Base-by-base conservation (phyloP, 2,113 vertebrate species). In the Catharus minimus region DNA sequence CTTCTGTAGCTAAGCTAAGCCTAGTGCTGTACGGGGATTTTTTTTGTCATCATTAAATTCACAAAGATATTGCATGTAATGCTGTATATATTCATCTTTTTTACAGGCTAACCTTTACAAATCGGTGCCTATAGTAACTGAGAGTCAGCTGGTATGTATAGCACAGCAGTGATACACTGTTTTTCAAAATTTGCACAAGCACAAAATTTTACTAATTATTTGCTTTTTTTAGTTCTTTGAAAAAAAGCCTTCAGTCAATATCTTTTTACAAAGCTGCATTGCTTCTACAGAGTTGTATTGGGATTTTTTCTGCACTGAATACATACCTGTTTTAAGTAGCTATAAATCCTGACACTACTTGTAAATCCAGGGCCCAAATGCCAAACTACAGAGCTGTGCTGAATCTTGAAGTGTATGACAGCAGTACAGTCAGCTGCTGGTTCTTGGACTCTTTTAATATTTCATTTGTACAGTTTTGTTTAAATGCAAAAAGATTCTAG, bases 61-160 rank as follows among this genome's bases (percentile, higher is more conserved):
- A 50, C 43, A 53, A 30, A 38, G 17, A 69, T 50, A 27, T 33
- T 80, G 36, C 46, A 73, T 53, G 36, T 94, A 94, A 93, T 71
- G 56, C 11, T 27, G 3, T 55, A 5, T n/a, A 22, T 85, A 13
- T 87, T 95, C 53, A 32, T 65, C 44, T 93, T 92, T 92, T 93
- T 97, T 97, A 28, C 95, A 99, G 98, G 99, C 99, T 18, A 98
- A 96, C 78, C 98, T 97, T 89, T 97, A 95, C 46, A 97, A 97
- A 80, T 94, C 96, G 0, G 91, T 95, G 27, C 91, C 97, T 41
- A 39, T 73, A 5, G 57, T 91, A 13, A 76, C 96, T 68, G 97
- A 98, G 28, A 98, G 88, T 94, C 97, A 97, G 36, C 78, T 95
- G 96, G 98, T 98, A 97, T 7, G 97, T 97, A 91, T 75, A 13